Conservation (phyloP, 2,113 vertebrate species). For the Zapus hudsonius region DNA sequence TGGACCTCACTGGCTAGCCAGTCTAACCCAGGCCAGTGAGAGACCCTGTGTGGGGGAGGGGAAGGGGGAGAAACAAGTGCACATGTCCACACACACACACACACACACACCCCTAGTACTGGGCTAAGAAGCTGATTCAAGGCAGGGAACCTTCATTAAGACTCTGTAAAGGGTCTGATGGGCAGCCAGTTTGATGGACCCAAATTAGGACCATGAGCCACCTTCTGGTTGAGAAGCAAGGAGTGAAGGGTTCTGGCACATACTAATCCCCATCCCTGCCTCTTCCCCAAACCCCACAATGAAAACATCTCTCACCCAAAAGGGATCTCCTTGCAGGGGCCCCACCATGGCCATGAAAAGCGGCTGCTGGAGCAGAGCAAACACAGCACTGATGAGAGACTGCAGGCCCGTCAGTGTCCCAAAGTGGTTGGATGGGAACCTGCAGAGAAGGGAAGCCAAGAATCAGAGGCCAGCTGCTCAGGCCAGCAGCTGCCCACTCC, state of each 20-base stretch:
- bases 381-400: constrained; percentile 92
- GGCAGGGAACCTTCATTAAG: neutral
- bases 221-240: neutral
- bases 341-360: constrained; percentile 92
- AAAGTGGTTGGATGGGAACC: constrained; percentile 94
- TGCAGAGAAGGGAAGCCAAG: constrained; percentile 62
- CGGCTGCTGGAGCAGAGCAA: constrained; percentile 92
- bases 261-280: neutral
- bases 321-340: constrained; percentile 87
- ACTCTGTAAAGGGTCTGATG: neutral
- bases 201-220: neutral
- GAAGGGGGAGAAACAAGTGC: too few species aligned
- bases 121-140: neutral
- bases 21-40: too few species aligned
- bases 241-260: neutral
- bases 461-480: accelerated
- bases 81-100: neutral
- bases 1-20: neutral
- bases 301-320: constrained; percentile 86
- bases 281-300: neutral
- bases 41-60: neutral
- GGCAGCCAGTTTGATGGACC: neutral
- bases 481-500: too few species aligned
- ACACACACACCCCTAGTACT: neutral
- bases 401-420: constrained; percentile 94